Evolutionary conservation across 1,140 invertebrate species (phyloP), one percentile per base, ranked within the genome.

Genomic region (Parasteatoda tepidariorum): DNA sequence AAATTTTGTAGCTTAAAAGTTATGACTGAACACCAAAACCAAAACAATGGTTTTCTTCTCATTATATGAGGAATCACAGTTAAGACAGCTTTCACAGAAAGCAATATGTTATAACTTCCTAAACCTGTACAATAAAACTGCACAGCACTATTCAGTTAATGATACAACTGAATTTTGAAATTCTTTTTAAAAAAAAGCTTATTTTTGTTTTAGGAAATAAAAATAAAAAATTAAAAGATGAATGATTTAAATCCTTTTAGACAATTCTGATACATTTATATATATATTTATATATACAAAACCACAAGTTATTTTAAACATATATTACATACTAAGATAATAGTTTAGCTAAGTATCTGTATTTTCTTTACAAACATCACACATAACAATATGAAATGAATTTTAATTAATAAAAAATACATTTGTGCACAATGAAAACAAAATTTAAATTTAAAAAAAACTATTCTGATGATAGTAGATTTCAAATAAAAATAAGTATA

Each of bases 51-150:
- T 67, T 38, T 41, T 61, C n/a, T 9, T 70, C 54, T 82, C 67
- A 70, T 61, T 82, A 55, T 57, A 82, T 82, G 78, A 82, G 54
- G 71, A 64, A 82, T 82, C 78, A 82, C 78, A 82, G 66, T 82
- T 24, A 70, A 70, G n/a, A 82, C 54, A 62, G 78, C 78, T 82
- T 82, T 82, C 78, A 82, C 78, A 82, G 78, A 82, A 82, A 82
- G 78, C 78, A 82, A 70, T 79, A 82, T 71, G n/a, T 66, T 22
- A 70, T 68, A n/a, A n/a, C n/a, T n/a, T n/a, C n/a, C n/a, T n/a
- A n/a, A n/a, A n/a, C n/a, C 78, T 82, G 66, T 54, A 82, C 76
- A 81, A 28, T 38, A 81, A 0, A 64, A 68, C 48, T 81, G 76
- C 59, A 81, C 78, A 82, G 66, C 24, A 75, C 9, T 18, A 48